phyloP scores from a whole-genome alignment of 2,797 vertebrate genomes.

The Notoglanidium macrostoma region DNA sequence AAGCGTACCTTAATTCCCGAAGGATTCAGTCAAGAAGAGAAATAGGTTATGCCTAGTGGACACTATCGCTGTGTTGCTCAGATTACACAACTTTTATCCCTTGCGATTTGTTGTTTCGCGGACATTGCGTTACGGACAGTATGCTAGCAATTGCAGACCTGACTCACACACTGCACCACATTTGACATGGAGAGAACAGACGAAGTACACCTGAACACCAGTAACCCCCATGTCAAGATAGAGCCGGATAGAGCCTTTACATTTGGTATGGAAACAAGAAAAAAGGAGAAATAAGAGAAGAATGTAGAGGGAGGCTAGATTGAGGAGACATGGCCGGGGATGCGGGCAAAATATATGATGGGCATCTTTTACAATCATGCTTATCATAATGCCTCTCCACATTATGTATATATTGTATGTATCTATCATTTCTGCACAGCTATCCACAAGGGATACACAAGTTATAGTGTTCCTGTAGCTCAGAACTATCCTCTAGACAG shows the following conservation, averaged over 20 bases:
- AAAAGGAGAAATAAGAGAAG: background rate
- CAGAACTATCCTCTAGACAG: background rate
- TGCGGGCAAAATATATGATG: background rate
- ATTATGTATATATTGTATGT: background rate
- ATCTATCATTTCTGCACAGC: background rate
- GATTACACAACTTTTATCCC: background rate
- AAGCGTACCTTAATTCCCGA: slow-evolving; percentile 3
- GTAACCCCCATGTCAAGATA: background rate
- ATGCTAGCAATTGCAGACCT: background rate
- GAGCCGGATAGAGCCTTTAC: background rate
- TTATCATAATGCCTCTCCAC: no score
- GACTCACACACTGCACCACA: background rate
- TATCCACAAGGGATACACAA: background rate
- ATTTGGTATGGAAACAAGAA: background rate
- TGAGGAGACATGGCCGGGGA: background rate
- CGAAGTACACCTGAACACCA: background rate
- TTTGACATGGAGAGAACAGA: background rate
- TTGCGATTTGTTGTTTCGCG: background rate
- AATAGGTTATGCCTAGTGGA: background rate
- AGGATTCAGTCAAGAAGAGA: background rate
- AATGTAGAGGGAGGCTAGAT: background rate
- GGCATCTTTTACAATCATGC: background rate
- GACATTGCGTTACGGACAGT: no score
- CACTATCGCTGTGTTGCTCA: background rate
- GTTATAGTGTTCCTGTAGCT: background rate